A percentile compares a stretch with the other conserved stretches of the same genome.
Conservation (phyloP, 2,888 invertebrate genomes). For the Nycteola revayana region DNA sequence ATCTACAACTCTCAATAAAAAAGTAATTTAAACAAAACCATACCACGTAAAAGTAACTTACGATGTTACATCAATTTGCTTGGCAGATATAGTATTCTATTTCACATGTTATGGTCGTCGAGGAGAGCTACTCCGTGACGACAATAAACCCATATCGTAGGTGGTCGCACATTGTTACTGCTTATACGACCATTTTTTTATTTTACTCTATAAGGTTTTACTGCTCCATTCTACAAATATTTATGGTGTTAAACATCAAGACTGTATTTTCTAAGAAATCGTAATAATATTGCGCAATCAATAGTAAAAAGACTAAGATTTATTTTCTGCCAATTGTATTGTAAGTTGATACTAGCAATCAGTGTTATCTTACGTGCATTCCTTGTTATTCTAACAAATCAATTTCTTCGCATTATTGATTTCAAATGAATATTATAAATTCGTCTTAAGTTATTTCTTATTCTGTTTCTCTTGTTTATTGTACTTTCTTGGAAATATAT, state of each 20-base stretch:
- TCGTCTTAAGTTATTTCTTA: too few relatives aligned
- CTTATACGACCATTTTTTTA: constrained; percentile 66
- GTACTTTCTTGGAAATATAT: too few relatives aligned
- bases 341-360: constrained; percentile 29
- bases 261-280: constrained; percentile 43
- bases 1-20: background rate
- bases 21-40: constrained; percentile 18
- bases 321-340: constrained; percentile 34
- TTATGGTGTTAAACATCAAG: constrained; percentile 49
- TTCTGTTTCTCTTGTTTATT: too few relatives aligned
- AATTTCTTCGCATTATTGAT: too few relatives aligned
- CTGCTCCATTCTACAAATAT: constrained; percentile 56
- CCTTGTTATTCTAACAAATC: too few relatives aligned
- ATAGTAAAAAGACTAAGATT: constrained; percentile 43
- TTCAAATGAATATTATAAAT: too few relatives aligned
- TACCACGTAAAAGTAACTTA: constrained; percentile 10
- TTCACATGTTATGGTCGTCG: constrained; percentile 46
- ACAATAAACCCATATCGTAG: constrained; percentile 63
- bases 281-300: constrained; percentile 39
- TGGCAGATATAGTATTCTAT: constrained; percentile 36
- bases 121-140: constrained; percentile 42
- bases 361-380: background rate
- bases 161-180: constrained; percentile 58
- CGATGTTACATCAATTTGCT: constrained; percentile 20
- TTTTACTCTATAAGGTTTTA: constrained; percentile 68